Evolutionary conservation across 1,140 invertebrate species (phyloP), one percentile per base, ranked within the genome.

Genomic region (Triops cancriformis): DNA sequence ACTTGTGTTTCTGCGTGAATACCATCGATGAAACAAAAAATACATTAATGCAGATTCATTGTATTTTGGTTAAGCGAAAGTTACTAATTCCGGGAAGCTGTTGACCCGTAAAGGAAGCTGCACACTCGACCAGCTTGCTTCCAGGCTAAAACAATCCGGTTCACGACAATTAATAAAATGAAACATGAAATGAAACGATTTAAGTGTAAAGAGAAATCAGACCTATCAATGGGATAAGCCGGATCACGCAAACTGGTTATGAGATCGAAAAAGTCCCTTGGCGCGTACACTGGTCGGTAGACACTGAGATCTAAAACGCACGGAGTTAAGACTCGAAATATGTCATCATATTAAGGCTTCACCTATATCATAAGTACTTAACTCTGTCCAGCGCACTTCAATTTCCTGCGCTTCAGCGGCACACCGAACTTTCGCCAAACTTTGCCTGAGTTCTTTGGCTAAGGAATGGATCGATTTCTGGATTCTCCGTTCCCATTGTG

Each of bases 211-310:
- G 2, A 37, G 14, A n/a, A 14, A 2, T 45, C 11, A n/a, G 1
- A 78, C 77, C 77, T 27, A 28, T 73, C 74, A 42, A 74, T 73
- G 73, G 31, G 27, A 73, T 78, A 78, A 73, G 73, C 72, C 9
- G 77, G 77, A 78, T 78, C 77, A 23, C 77, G 72, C 23, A 78
- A 41, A 45, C 31, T 45, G 18, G 51, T 41, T 10, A 98, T 85
- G 12, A 97, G 94, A 85, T 98, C 96, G 79, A 98, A 86, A 85
- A 98, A 95, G 85, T 98, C 96, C 87, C 97, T 97, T 7, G 95
- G 94, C 10, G 96, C 94, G 86, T 98, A 98, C 0, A 98, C 93
- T 2, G 96, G 95, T 80, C 95, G 88, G 80, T 96, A 96, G 83
- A 92, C 91, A 76, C 91, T 90, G 80, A 97, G 88, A 89, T 97